phyloP scores from a whole-genome alignment of 2,113 vertebrate genomes.

The Aegotheles bennettii region DNA sequence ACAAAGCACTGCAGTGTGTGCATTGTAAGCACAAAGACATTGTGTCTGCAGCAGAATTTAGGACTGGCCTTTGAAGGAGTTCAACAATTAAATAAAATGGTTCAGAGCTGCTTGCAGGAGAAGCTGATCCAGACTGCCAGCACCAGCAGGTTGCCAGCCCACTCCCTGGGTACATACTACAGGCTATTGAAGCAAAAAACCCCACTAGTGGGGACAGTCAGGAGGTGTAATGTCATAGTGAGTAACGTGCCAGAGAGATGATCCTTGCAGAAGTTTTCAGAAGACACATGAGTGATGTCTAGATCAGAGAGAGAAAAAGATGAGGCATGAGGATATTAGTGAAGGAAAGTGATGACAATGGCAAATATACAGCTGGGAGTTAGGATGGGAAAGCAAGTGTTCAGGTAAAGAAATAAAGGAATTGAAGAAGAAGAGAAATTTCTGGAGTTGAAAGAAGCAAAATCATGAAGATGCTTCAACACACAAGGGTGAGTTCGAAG shows the following conservation, averaged over 20 bases:
- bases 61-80: neutral
- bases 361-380: neutral
- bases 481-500: neutral
- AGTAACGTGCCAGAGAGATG: neutral
- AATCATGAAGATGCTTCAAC: neutral
- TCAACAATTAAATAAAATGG: neutral
- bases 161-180: too few relatives aligned
- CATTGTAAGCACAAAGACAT: neutral
- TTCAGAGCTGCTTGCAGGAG: neutral
- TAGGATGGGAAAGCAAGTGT: neutral
- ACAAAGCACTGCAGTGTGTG: neutral
- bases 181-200: neutral
- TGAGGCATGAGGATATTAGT: neutral
- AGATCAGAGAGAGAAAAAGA: neutral
- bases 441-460: neutral
- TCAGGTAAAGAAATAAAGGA: neutral
- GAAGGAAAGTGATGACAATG: fast-evolving
- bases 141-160: neutral
- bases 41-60: neutral
- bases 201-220: neutral
- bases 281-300: neutral
- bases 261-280: neutral
- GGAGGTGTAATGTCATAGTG: neutral
- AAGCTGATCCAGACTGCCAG: neutral
- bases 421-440: neutral